These are phyloP conservation scores for Sebastes ruberrimus DNA, from an alignment of 2,797 vertebrate species.

Conservation along the genomic window DNA sequence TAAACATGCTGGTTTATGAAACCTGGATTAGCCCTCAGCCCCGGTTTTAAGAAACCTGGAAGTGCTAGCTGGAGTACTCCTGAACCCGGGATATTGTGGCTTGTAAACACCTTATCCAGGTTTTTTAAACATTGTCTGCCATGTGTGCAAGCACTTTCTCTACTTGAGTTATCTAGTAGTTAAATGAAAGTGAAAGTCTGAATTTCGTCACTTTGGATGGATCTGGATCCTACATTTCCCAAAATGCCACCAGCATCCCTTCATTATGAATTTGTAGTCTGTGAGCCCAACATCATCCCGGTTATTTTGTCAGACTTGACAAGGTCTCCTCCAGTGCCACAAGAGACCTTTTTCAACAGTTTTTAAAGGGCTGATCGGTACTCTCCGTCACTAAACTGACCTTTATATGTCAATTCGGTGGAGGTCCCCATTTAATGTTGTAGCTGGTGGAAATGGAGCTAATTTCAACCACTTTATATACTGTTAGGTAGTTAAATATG, in stretches of 20 bases:
- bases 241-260: not conserved
- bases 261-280: not conserved
- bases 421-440: slow-evolving; percentile 15
- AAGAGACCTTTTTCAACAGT: not conserved
- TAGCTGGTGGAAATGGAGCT: not conserved
- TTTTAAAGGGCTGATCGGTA: slow-evolving; percentile 23
- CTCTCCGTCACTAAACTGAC: slow-evolving; percentile 31
- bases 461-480: slow-evolving; percentile 10
- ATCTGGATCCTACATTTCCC: not conserved
- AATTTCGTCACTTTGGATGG: not conserved
- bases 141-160: not conserved
- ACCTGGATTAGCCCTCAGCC: not conserved
- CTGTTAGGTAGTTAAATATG: not conserved
- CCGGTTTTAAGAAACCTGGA: not conserved
- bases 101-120: not conserved
- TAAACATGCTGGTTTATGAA: not conserved
- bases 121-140: not conserved
- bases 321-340: not conserved
- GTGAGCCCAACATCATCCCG: not conserved
- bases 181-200: not conserved
- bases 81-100: not conserved
- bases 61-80: not conserved
- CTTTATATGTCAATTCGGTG: slow-evolving; percentile 35
- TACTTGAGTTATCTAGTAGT: not conserved
- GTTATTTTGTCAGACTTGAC: slow-evolving; percentile 1